Evolutionary conservation across 2,113 vertebrate species (phyloP), one percentile per base, ranked within the genome.

Genomic region (Phyllostomus discolor): DNA sequence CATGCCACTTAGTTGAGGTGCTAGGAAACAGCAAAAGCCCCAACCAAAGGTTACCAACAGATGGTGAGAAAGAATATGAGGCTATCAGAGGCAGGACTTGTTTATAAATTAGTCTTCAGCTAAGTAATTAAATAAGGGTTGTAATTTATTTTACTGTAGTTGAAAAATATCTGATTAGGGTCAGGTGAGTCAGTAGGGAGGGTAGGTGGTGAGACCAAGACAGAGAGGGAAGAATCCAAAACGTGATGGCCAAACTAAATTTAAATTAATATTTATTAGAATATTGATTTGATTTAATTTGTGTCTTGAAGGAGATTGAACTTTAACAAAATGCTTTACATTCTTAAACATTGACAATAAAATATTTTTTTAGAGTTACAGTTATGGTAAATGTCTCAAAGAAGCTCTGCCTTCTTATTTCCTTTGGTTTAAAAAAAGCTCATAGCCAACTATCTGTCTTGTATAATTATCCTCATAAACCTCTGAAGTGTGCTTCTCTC

Each of bases 401-500:
- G 88, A 95, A 64, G 91, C 72, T 54, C 43, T 28, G 5, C 35
- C 38, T 86, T 93, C 78, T 94, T 41, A 75, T 95, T 78, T 86
- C 67, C 84, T 84, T 46, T 93, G 62, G 78, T 95, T 81, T 14
- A 62, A 95, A 95, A 94, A 87, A 64, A 66, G 54, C 64, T 57
- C 66, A 2, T 10, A 72, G 80, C 82, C 86, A 86, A 93, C 95
- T 80, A 94, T 98, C 96, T 95, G 66, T 96, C 90, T 96, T 96
- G 79, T 88, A 22, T 97, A 97, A 97, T 98, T 97, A 97, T 95
- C 93, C 96, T 97, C 90, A 97, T 97, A 97, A 97, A 96, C 90
- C 52, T 67, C 87, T 95, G 14, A 94, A 96, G 86, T 94, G 83
- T 73, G 94, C 88, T 76, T 95, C 72, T 88, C 90, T 94, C 91